Conservation (phyloP, 2,797 vertebrate genomes). For the Cheirogaleus major region DNA sequence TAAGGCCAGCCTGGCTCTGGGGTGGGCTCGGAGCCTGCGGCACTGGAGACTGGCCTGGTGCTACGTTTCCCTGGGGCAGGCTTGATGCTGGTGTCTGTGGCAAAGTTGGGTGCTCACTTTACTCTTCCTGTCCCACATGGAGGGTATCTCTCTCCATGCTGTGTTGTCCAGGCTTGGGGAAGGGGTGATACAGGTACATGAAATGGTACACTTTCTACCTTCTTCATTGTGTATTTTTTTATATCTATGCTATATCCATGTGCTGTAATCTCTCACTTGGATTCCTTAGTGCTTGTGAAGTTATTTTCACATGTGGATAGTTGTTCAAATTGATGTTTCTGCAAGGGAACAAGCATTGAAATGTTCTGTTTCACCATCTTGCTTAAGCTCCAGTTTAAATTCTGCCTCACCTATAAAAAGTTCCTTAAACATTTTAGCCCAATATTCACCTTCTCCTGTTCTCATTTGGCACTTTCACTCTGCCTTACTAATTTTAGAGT, state of each 20-base stretch:
- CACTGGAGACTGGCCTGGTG: not conserved
- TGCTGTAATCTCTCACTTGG: not conserved
- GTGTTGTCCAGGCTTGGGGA: not conserved
- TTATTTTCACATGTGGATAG: not conserved
- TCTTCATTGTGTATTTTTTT: not conserved
- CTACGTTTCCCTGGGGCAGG: too few relatives aligned
- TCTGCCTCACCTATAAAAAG: not conserved
- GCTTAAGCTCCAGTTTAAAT: not conserved
- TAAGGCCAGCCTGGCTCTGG: not conserved
- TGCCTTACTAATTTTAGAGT: conserved; percentile 35
- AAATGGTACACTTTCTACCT: not conserved
- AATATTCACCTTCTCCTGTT: not conserved
- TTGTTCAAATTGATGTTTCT: too few relatives aligned
- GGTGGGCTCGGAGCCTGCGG: not conserved
- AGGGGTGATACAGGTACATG: not conserved
- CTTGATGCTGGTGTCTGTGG: not conserved
- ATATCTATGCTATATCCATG: not conserved
- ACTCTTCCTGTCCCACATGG: too few relatives aligned
- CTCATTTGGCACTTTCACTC: not conserved
- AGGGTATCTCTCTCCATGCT: not conserved
- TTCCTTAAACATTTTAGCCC: not conserved
- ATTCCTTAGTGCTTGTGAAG: not conserved
- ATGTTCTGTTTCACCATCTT: not conserved
- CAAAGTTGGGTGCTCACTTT: not conserved
- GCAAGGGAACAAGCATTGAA: not conserved